Base-by-base conservation (phyloP, 2,888 invertebrate genomes). In the Drosophila eohydei region DNA sequence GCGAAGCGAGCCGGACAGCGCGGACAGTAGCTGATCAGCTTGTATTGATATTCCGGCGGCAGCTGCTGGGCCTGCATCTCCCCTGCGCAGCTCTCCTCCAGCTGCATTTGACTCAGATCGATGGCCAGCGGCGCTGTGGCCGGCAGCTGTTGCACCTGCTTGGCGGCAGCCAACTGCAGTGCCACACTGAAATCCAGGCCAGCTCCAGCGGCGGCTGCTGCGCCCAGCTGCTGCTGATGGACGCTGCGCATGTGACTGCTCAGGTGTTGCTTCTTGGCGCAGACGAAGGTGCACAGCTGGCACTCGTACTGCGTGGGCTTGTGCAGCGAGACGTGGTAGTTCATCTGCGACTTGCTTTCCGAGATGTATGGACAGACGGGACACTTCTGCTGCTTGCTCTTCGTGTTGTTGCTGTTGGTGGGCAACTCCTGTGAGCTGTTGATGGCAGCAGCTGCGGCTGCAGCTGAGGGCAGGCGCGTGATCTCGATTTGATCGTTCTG, bases 281-380 rank as follows among this genome's bases (percentile, higher is more conserved):
- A 97, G 88, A 96, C 96, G 91, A 97, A 97, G 77, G 96, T 95
- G 92, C 97, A 98, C 81, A 95, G 94, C 28, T 95, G 95, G 90
- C 98, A 98, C 91, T 96, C 96, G 92, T 96, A 92, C 50, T 92
- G 91, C 8, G 92, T 92, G 38, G 92, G 92, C 38, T 93, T 93
- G 90, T 98, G 98, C 91, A 97, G 96, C 89, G 97, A 97, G 89
- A 96, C 96, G 90, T 97, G 97, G 91, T 97, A 97, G 90, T 96
- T 95, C 92, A 95, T 97, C 92, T 97, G 97, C 32, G 96, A 96
- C 92, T 96, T 97, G 91, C 96, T 96, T 90, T 97, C 97, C 43
- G 96, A 96, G 78, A 96, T 96, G 91, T 97, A 97, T 0, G 97
- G 97, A 92, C 97, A 97, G 62, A 95, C 95, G 6, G 95, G 94